phyloP scores from a whole-genome alignment of 2,113 vertebrate genomes.

The Gadus macrocephalus region DNA sequence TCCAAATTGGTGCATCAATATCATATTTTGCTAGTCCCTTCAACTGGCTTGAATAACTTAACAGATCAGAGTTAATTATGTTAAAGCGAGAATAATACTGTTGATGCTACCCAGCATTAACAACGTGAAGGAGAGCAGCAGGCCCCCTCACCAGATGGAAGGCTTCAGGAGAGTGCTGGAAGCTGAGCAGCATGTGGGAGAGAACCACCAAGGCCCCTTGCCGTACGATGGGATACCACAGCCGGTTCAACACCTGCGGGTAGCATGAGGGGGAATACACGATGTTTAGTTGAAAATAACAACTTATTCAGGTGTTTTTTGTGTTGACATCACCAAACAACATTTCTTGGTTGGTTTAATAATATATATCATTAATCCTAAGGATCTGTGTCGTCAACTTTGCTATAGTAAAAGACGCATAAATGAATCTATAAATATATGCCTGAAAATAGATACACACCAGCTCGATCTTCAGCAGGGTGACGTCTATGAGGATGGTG shows the following conservation, averaged over 20 bases:
- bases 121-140: slow-evolving; percentile 31
- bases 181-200: slow-evolving; percentile 97
- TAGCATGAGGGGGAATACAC: slow-evolving; percentile 10
- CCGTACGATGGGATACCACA: slow-evolving; percentile 96
- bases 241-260: slow-evolving; percentile 88
- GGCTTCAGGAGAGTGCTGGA: slow-evolving; percentile 98
- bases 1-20: no score
- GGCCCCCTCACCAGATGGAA: slow-evolving; percentile 90
- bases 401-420: background rate
- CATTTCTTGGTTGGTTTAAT: background rate
- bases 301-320: no score
- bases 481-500: slow-evolving; percentile 98
- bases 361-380: background rate
- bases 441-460: slow-evolving; percentile 63
- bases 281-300: background rate
- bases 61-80: no score
- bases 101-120: slow-evolving; percentile 6
- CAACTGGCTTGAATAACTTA: no score
- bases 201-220: slow-evolving; percentile 93
- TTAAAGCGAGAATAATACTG: no score
- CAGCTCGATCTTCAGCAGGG: slow-evolving; percentile 94
- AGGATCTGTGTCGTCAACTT: background rate
- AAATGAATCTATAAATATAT: slow-evolving; percentile 20
- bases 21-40: no score
- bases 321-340: no score